Evolutionary conservation across 2,797 vertebrate species (phyloP).

Genomic region (Hoplostethus mediterraneus): DNA sequence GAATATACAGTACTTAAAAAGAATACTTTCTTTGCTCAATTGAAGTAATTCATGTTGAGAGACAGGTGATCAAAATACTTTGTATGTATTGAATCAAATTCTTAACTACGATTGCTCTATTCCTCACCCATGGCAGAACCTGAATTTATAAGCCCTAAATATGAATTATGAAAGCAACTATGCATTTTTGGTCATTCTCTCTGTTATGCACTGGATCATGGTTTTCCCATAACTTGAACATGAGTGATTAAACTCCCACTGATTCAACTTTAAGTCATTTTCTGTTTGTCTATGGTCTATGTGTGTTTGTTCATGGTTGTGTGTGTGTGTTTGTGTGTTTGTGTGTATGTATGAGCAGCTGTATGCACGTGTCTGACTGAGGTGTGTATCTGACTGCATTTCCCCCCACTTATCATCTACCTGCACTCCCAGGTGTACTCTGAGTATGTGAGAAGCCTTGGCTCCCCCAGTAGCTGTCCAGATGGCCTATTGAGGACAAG

Average conservation of each 20-base stretch:
- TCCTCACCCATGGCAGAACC: too few species aligned
- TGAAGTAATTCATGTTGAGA: too few species aligned
- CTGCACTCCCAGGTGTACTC: slow-evolving; percentile 53
- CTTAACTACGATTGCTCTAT: background rate
- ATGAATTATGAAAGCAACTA: background rate
- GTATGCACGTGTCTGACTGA: slow-evolving; percentile 21
- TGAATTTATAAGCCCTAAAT: background rate
- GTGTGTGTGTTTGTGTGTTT: background rate
- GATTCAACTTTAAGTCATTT: background rate
- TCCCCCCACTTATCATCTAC: slow-evolving; percentile 1
- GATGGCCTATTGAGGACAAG: slow-evolving; percentile 77
- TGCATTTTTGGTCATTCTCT: background rate
- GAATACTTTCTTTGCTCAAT: too few species aligned
- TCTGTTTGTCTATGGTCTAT: too few species aligned
- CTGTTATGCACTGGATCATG: too few species aligned
- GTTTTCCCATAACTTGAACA: background rate
- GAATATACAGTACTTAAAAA: too few species aligned
- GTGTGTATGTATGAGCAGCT: slow-evolving; percentile 6
- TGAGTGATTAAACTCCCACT: background rate
- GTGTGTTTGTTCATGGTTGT: background rate
- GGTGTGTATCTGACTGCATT: background rate
- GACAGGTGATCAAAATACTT: too few species aligned
- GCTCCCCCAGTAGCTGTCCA: slow-evolving; percentile 64
- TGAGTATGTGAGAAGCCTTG: slow-evolving; percentile 35
- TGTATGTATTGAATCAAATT: too few species aligned